Evolutionary conservation across 1,140 invertebrate genomes (phyloP), one percentile per base, ranked within the genome.

Genomic region (Gonatopus flavifemur): DNA sequence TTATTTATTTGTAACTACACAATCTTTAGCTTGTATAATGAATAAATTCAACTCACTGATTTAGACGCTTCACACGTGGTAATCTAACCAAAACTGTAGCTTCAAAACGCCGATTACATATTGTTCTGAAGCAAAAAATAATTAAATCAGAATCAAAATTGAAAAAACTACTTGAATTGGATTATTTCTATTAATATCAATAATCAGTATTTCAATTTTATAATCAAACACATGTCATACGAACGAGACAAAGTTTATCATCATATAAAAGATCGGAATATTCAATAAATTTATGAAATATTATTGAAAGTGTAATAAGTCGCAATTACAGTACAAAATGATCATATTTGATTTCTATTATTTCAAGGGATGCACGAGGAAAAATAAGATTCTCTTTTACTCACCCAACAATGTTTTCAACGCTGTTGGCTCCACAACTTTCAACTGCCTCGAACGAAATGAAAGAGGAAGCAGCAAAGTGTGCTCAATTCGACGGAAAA

Each of bases 141-240:
- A 21, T 32, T 3, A 21, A 37, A 50, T 67, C 65, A 67, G 65
- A 42, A n/a, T 16, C 12, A 35, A n/a, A n/a, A n/a, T n/a, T n/a
- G n/a, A n/a, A n/a, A n/a, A n/a, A n/a, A n/a, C n/a, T n/a, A n/a
- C n/a, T n/a, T n/a, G n/a, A n/a, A n/a, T n/a, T n/a, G n/a, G n/a
- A n/a, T n/a, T n/a, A n/a, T n/a, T n/a, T n/a, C n/a, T n/a, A n/a
- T n/a, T n/a, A n/a, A n/a, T n/a, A n/a, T n/a, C n/a, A n/a, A n/a
- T n/a, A n/a, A n/a, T n/a, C n/a, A n/a, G n/a, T n/a, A n/a, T 39
- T 35, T 42, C 33, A 50, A 30, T 19, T 38, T 52, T 45, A 30
- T 48, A 66, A 67, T 66, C 64, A 65, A 60, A 31, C 37, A 43
- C 49, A 39, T 21, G 55, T 67, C 65, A 67, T 64, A 67, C 65